phyloP scores from a whole-genome alignment of 2,797 vertebrate genomes.

The Bradypodion pumilum region DNA sequence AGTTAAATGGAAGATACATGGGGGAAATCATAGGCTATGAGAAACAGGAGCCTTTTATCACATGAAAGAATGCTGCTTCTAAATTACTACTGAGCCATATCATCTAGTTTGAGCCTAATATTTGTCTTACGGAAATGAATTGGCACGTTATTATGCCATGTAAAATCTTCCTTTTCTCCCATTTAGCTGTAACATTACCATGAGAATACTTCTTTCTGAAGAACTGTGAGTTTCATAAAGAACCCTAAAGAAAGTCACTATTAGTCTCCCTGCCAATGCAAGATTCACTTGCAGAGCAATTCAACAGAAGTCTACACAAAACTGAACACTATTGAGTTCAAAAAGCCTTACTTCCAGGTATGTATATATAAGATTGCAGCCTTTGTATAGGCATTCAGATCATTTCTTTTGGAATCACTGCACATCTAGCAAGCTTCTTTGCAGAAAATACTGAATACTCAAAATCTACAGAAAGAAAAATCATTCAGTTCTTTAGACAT shows the following conservation, averaged over 20 bases:
- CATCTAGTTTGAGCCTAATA: too few species aligned
- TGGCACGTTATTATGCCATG: neutral
- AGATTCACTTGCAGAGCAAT: too few species aligned
- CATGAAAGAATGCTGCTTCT: too few species aligned
- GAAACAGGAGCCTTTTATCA: too few species aligned
- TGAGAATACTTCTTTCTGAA: neutral
- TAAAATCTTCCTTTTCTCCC: too few species aligned
- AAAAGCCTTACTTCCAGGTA: neutral
- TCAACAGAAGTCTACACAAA: too few species aligned
- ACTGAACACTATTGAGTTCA: too few species aligned
- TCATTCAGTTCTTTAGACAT: neutral
- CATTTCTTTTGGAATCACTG: constrained; percentile 9
- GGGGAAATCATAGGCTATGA: too few species aligned
- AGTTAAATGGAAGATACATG: too few species aligned
- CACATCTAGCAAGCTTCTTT: neutral
- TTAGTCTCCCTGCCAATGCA: too few species aligned
- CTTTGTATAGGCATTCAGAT: neutral
- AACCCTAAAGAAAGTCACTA: too few species aligned
- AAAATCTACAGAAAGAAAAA: neutral
- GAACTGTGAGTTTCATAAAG: neutral
- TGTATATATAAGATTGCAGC: neutral
- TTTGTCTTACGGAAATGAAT: neutral
- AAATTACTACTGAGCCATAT: too few species aligned
- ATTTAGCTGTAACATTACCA: neutral
- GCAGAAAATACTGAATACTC: constrained; percentile 29